A percentile compares a stretch with the other conserved stretches of the same genome.
phyloP scores from a whole-genome alignment of 2,888 invertebrate genomes.

The Syrphus vitripennis region DNA sequence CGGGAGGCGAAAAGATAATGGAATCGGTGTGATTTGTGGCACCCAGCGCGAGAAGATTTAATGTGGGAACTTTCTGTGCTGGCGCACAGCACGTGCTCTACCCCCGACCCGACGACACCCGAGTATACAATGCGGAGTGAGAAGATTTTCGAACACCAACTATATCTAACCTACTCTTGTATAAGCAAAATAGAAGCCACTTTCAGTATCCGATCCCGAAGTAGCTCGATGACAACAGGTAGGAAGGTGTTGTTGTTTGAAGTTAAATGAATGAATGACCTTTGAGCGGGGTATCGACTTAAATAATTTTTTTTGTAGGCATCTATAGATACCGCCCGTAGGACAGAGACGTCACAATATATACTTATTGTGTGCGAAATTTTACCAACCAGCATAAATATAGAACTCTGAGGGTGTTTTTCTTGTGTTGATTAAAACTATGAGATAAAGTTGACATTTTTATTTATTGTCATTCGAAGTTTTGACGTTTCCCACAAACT shows the following conservation, averaged over 20 bases:
- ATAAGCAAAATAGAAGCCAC: conserved; percentile 44
- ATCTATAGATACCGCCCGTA: conserved; percentile 66
- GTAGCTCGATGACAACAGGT: conserved; percentile 68
- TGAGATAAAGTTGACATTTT: conserved; percentile 65
- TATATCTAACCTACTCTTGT: not conserved
- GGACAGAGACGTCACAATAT: conserved; percentile 44
- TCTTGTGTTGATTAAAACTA: conserved; percentile 52
- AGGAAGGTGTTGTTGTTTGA: conserved; percentile 9
- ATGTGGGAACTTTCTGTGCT: conserved; percentile 73
- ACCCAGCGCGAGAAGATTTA: conserved; percentile 72
- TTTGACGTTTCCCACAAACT: conserved; percentile 65
- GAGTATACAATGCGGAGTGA: not conserved
- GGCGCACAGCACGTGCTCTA: conserved; percentile 74
- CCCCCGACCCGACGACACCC: not conserved
- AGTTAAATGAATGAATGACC: conserved; percentile 45
- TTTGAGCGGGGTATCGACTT: conserved; percentile 46
- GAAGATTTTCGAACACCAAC: conserved; percentile 26
- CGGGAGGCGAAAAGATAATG: conserved; percentile 59
- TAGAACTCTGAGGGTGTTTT: conserved; percentile 25
- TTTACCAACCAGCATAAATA: conserved; percentile 63
- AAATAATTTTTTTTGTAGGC: conserved; percentile 44
- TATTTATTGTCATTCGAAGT: conserved; percentile 53
- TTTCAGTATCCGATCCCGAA: conserved; percentile 34
- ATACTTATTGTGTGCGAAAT: conserved; percentile 58
- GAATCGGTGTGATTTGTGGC: conserved; percentile 69